Evolutionary conservation across 1,140 invertebrate genomes (phyloP), one percentile per base, ranked within the genome.

Genomic region (Macrobrachium rosenbergii): DNA sequence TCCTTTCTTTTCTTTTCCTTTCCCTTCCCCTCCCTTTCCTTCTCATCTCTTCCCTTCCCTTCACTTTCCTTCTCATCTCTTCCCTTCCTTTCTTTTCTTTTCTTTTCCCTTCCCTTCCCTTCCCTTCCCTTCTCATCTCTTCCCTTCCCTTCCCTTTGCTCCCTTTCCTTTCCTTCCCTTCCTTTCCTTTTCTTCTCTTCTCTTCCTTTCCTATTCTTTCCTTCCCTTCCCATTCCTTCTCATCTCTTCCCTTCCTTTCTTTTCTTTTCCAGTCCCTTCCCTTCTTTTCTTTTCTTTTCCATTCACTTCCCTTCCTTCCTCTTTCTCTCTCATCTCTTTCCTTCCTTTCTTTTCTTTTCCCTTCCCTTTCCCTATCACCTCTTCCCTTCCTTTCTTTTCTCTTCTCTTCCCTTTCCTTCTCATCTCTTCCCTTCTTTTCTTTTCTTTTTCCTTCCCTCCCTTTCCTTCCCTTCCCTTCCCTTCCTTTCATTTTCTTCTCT

Each of bases 1-100:
- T 60, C 37, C 77, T 28, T 10, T 21, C 77, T 79, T 14, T 21
- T 21, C 19, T 60, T 77, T 16, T 52, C 16, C 17, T 6, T 19
- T 58, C 23, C 75, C 52, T 11, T 52, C n/a, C 75, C 23, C 75
- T 77, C 43, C 45, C 75, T 77, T 58, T 73, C 72, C 21, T 28
- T 5, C 72, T 73, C 72, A 10, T 28, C 21, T 23, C 16, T 37
- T 75, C 45, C 16, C 10, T 16, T 43, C 7, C 72, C 16, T n/a
- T 75, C 72, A 23, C 43, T 28, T 75, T 6, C 45, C 12, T 43
- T 75, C 72, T 23, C 7, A 5, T 75, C 72, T 11, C 72, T 37
- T 75, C 19, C 72, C 72, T 28, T 37, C 23, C 72, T 28, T 72
- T 21, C 67, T 72, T 19, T 72, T 72, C 10, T 52, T 37, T 17